Percentiles rank a stretch among this genome's conserved stretches.
Evolutionary conservation across 2,888 invertebrate species (phyloP).

Genomic region (Aphodius granarius): DNA sequence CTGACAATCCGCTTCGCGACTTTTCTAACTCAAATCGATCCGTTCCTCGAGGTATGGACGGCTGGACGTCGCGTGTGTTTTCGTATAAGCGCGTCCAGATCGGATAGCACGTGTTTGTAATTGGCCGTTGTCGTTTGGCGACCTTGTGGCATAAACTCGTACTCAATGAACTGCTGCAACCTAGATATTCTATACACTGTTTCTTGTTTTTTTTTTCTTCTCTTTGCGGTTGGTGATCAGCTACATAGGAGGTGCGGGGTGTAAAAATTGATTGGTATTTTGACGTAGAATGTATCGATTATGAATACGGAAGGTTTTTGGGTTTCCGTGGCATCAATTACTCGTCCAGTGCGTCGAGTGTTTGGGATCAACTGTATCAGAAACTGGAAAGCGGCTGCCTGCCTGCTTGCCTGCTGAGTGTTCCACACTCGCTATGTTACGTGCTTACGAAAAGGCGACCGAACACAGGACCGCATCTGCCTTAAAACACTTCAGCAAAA

Average conservation of each 20-base stretch:
- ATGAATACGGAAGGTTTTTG: background rate
- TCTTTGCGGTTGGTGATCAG: no score
- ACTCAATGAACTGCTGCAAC: constrained; percentile 25
- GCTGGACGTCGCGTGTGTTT: background rate
- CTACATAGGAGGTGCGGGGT: background rate
- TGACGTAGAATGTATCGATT: background rate
- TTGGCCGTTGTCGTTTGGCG: constrained; percentile 12
- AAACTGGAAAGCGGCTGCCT: constrained; percentile 88
- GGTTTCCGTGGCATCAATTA: background rate
- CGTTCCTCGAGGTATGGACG: no score
- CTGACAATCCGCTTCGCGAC: background rate
- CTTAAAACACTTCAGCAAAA: background rate
- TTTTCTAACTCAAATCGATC: background rate
- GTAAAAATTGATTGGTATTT: background rate
- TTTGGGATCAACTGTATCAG: constrained; percentile 50
- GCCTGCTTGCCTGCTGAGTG: no score
- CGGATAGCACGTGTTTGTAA: constrained; percentile 24
- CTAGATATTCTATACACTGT: constrained; percentile 16
- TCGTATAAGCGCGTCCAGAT: constrained; percentile 5
- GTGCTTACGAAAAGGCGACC: constrained; percentile 33
- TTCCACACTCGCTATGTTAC: constrained; percentile 60
- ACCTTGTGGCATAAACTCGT: constrained; percentile 25
- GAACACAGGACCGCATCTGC: background rate
- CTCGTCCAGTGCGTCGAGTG: constrained; percentile 4
- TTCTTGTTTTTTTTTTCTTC: no score